Evolutionary conservation across 2,888 invertebrate genomes (phyloP).

Genomic region (Esperia sulphurella): DNA sequence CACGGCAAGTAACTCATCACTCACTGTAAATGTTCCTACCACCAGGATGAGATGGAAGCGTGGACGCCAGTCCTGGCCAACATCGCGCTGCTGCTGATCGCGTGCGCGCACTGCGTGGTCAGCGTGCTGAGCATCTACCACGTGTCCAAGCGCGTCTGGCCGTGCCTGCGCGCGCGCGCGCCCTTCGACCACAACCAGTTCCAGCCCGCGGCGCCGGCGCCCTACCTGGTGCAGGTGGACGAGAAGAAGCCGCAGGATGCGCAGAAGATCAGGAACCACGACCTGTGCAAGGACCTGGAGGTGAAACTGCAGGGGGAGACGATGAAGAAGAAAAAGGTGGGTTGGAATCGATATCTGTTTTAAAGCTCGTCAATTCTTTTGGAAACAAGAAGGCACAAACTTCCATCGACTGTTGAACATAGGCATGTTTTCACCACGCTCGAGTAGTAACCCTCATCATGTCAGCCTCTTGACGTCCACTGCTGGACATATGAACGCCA

Average conservation of each 20-base stretch:
- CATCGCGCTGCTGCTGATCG: slow-evolving; percentile 80
- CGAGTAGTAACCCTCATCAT: too few species aligned
- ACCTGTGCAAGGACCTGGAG: slow-evolving; percentile 62
- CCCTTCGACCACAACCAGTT: slow-evolving; percentile 76
- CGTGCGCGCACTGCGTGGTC: slow-evolving; percentile 77
- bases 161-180: slow-evolving; percentile 74
- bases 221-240: slow-evolving; percentile 60
- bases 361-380: too few species aligned
- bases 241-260: slow-evolving; percentile 48
- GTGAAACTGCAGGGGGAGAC: slow-evolving; percentile 56
- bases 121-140: slow-evolving; percentile 75
- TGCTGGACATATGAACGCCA: too few species aligned
- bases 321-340: slow-evolving; percentile 56
- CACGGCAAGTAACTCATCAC: too few species aligned
- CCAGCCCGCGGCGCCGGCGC: slow-evolving; percentile 53
- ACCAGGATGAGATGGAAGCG: slow-evolving; percentile 72
- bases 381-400: too few species aligned
- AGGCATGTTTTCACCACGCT: too few species aligned
- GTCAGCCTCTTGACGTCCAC: too few species aligned
- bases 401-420: too few species aligned
- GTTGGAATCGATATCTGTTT: not conserved
- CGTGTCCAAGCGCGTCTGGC: slow-evolving; percentile 74
- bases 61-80: slow-evolving; percentile 82
- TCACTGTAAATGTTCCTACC: slow-evolving; percentile 16
- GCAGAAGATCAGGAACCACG: slow-evolving; percentile 44